These are phyloP conservation scores for Spodoptera exigua DNA, from an alignment of 2,888 invertebrate genomes.

Conservation along the genomic window DNA sequence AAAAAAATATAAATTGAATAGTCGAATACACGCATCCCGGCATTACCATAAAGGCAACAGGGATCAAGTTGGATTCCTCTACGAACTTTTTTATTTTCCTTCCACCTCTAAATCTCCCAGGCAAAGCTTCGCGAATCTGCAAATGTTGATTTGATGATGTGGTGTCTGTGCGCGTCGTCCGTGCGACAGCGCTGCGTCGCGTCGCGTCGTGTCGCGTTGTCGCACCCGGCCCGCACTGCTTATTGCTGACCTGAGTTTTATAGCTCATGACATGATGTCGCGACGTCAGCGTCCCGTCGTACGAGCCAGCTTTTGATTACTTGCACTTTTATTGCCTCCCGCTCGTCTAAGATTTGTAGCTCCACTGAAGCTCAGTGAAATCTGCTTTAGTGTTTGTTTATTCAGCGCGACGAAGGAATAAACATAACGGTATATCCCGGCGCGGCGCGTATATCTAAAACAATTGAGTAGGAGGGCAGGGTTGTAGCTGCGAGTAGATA, in stretches of 20 bases:
- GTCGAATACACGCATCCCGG: constrained; percentile 89
- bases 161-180: constrained; percentile 62
- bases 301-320: constrained; percentile 61
- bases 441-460: constrained; percentile 55
- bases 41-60: constrained; percentile 89
- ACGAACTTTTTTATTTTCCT: constrained; percentile 90
- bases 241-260: constrained; percentile 67
- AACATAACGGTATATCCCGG: constrained; percentile 37
- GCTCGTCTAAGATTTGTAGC: constrained; percentile 54
- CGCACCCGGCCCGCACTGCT: constrained; percentile 54
- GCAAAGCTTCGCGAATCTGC: constrained; percentile 89
- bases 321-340: constrained; percentile 59
- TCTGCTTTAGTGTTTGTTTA: constrained; percentile 60
- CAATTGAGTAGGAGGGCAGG: constrained; percentile 62
- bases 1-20: constrained; percentile 89
- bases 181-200: constrained; percentile 51
- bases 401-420: constrained; percentile 44
- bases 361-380: constrained; percentile 53
- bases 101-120: constrained; percentile 89
- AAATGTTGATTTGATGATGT: constrained; percentile 90
- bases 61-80: constrained; percentile 88
- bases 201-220: constrained; percentile 43
- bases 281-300: constrained; percentile 50
- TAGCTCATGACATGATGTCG: constrained; percentile 55
- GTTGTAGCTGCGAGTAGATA: constrained; percentile 62